Evolutionary conservation across 1,140 invertebrate species (phyloP).

Genomic region (Schlechtendalia chinensis): DNA sequence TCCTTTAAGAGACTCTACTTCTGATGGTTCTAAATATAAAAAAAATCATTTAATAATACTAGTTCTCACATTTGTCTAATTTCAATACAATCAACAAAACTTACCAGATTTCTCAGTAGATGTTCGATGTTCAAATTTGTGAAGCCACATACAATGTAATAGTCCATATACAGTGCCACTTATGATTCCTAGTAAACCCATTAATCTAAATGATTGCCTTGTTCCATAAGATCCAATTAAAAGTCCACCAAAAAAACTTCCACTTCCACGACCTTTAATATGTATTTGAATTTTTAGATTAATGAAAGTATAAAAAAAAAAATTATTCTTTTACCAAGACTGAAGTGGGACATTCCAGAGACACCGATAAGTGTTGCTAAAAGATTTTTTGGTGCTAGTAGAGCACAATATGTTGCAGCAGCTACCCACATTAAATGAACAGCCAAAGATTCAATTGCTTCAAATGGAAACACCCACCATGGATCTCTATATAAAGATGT

Average conservation of each 20-base stretch:
- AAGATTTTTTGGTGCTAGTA: conserved; percentile 74
- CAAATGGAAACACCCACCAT: conserved; percentile 83
- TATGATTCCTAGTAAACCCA: conserved; percentile 69
- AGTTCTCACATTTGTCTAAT: too few relatives aligned
- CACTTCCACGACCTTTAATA: conserved; percentile 67
- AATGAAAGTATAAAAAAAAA: conserved; percentile 10
- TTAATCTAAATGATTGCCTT: conserved; percentile 70
- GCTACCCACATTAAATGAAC: conserved; percentile 86
- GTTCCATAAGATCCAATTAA: conserved; percentile 72
- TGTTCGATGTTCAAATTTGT: conserved; percentile 60
- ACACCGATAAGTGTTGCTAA: conserved; percentile 79
- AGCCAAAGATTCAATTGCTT: conserved; percentile 79
- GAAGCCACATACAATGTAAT: conserved; percentile 70
- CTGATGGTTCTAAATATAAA: conserved; percentile 56
- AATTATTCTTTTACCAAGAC: conserved; percentile 62
- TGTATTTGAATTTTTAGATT: neutral
- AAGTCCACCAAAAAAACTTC: conserved; percentile 76
- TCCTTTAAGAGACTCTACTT: conserved; percentile 57
- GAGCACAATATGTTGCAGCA: conserved; percentile 79
- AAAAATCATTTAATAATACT: conserved; percentile 21
- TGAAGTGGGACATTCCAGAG: conserved; percentile 78
- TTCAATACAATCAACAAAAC: neutral
- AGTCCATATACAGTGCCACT: conserved; percentile 69
- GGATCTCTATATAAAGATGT: conserved; percentile 64
- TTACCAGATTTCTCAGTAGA: conserved; percentile 35